Base-by-base conservation (phyloP, 1,140 invertebrate species). In the Psilanteris sp. region DNA sequence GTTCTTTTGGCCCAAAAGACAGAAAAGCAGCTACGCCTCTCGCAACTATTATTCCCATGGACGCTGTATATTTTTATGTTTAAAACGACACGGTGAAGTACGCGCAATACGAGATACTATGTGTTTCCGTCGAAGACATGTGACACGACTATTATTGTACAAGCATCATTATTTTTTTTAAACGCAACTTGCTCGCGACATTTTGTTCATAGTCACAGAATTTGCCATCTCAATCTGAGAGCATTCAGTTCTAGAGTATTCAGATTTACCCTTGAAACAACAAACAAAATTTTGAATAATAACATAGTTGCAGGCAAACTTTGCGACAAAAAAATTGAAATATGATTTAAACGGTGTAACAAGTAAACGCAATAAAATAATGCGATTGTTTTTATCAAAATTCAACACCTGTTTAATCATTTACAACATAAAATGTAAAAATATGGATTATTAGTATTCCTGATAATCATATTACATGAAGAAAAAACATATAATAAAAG, bases 161-260 rank as follows among this genome's bases (percentile, higher is more conserved):
- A 27, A 31, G 43, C 59, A 44, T 77, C 74, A 72, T 72, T 77
- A 72, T 72, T 66, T 62, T 48, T 37, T 54, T 66, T 66, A 62
- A 71, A 27, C 32, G 27, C 34, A 64, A 44, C 34, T 34, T 68
- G 32, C 57, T 59, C 1, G 16, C 11, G 11, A 57, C 52, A 59
- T 36, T 39, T 52, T 52, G 41, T 54, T 59, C 24, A 16, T 10
- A 32, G 11, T 41, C 57, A n/a, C n/a, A 52, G 68, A 36, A 50
- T 50, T 37, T 15, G 13, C 24, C 52, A 44, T 52, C 52, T 34
- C 54, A 46, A 37, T 67, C 37, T 31, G 15, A 37, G 34, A 36
- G 39, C 26, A 29, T 6, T 13, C 4, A 22, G 6, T 37, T 29
- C 26, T 39, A 31, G 31, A 39, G 32, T 44, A 72, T 72, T 72